Base-by-base conservation (phyloP, 2,797 vertebrate species). In the Dallia pectoralis region DNA sequence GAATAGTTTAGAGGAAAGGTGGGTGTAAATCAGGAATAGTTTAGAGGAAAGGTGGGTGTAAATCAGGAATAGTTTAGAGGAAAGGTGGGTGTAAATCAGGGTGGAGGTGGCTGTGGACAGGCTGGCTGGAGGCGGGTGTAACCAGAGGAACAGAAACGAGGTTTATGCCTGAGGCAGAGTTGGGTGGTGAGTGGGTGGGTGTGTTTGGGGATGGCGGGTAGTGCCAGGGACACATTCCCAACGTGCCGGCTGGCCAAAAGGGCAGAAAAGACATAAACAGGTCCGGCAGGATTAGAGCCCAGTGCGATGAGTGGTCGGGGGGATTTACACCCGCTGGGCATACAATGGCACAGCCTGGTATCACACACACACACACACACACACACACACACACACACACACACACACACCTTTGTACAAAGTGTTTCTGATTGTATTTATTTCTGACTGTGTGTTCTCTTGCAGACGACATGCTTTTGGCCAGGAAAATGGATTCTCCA, bases 251-350 rank as follows among this genome's bases (percentile, higher is more conserved):
- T 36, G 67, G 77, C 87, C 82, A 90, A 90, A 87, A 69, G 78
- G 84, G 77, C 36, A 18, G 84, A 74, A 91, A 92, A 90, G 89
- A 91, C 82, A 91, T 93, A 89, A 92, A 93, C 90, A 90, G 77
- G 77, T 77, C 81, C 76, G 81, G 85, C 81, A 82, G 90, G 92
- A 92, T 93, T 92, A 93, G 80, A 80, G 76, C 74, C 85, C 88
- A 87, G 86, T 88, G 66, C 86, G 82, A 44, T 44, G 79, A 89
- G 86, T 91, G 90, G 92, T 91, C 90, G 89, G 78, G 74, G 91
- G 92, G 91, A 92, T 93, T 94, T 93, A 85, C 83, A 82, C 82
- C 84, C 86, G 73, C 74, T 77, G 79, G 85, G 86, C 76, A 85
- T 84, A 93, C 89, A 93, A 91, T 93, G 86, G 90, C 81, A 79